Base-by-base conservation (phyloP, 1,140 invertebrate species). In the Hormaphis cornu region DNA sequence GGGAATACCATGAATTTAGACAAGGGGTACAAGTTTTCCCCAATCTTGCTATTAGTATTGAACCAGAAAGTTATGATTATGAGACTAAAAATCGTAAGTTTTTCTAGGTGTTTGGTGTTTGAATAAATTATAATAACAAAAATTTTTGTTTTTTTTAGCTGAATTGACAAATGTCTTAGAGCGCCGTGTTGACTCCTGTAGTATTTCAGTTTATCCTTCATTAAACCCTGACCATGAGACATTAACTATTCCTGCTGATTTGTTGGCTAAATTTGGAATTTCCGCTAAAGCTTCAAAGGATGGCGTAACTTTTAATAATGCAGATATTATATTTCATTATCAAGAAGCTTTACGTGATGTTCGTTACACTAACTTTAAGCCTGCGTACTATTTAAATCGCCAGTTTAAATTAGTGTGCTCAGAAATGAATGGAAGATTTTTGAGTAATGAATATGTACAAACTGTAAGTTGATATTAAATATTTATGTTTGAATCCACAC, bases 391-490 rank as follows among this genome's bases (percentile, higher is more conserved):
- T 78, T 81, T 97, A 44, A 95, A 95, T 79, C 85, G 91, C 71
- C 92, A 93, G 1, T 97, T 98, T 80, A 94, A 95, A 76, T 80
- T 98, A 3, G 88, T 89, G 35, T 98, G 95, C 79, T 93, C 92
- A 7, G 92, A 96, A 79, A 82, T 96, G 48, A 95, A 90, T 80
- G 91, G 90, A 1, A 83, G 93, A 20, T 96, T 95, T 79, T 89
- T 89, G 61, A 95, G 91, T 78, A 95, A 96, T 79, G 92, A 96
- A 81, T 95, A 95, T 78, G 87, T 93, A 30, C 88, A 95, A 78
- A 93, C 91, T 71, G 88, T 94, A 76, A 82, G 83, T 83, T 10
- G 12, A 50, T 26, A 35, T 3, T 22, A 48, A 30, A 48, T 3
- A 20, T 35, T 59, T 22, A 14, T 59, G 9, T 42, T n/a, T 9